A percentile compares a stretch with the other conserved stretches of the same genome.
Evolutionary conservation across 2,888 invertebrate genomes (phyloP).

Genomic region (Aradus depressus): DNA sequence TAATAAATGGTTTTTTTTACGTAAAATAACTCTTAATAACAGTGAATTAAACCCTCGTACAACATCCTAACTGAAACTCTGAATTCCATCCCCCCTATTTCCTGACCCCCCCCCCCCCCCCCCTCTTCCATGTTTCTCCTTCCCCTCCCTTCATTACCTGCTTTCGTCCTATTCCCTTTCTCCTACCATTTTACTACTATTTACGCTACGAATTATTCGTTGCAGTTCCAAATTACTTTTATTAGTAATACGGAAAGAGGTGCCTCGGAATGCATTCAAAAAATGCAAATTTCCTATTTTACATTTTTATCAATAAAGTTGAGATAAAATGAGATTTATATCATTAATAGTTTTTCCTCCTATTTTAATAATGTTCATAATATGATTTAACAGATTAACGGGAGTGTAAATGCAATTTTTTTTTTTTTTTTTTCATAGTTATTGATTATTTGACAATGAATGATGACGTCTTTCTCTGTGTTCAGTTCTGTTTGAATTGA

Average conservation of each 20-base stretch:
- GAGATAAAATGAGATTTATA: too few relatives aligned
- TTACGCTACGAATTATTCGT: constrained; percentile 2
- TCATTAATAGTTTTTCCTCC: too few relatives aligned
- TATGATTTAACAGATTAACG: too few relatives aligned
- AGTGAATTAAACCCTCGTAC: too few relatives aligned
- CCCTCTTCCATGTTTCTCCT: constrained; percentile 9
- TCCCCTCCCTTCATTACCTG: constrained; percentile 11
- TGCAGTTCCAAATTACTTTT: neutral
- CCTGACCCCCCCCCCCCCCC: constrained; percentile 10
- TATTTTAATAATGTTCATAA: too few relatives aligned
- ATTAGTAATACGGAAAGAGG: constrained; percentile 8
- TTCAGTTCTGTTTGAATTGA: too few relatives aligned
- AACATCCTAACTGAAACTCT: too few relatives aligned
- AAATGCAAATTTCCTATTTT: too few relatives aligned
- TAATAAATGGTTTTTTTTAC: too few relatives aligned
- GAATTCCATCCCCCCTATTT: constrained; percentile 23
- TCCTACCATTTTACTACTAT: constrained; percentile 3
- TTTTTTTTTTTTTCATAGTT: constrained; percentile 4
- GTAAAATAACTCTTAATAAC: too few relatives aligned
- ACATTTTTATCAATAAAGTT: too few relatives aligned
- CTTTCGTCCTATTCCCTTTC: constrained; percentile 15
- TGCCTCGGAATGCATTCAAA: neutral
- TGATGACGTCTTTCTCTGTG: constrained; percentile 17
- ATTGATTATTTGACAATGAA: constrained; percentile 17
- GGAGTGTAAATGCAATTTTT: too few relatives aligned